Percentiles rank a stretch among this genome's conserved stretches.
Evolutionary conservation across 2,113 vertebrate genomes (phyloP).

Genomic region (Cephalopholis sonnerati): DNA sequence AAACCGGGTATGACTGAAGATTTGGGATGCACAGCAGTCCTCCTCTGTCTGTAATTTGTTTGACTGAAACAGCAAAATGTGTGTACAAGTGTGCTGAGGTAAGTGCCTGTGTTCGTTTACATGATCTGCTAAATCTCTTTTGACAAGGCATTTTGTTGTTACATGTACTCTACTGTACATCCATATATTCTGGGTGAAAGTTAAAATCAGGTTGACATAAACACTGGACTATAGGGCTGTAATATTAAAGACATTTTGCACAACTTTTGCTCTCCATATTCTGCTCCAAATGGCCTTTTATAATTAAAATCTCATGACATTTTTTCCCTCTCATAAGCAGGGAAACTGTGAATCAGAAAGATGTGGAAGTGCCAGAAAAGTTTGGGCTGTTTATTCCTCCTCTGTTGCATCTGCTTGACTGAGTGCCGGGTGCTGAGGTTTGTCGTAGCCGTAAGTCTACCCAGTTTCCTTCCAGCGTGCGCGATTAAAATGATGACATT

Average conservation of each 20-base stretch:
- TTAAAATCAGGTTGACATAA: constrained; percentile 1
- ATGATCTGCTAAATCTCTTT: not conserved
- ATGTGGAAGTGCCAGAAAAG: constrained; percentile 57
- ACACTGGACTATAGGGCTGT: not conserved
- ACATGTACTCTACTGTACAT: not conserved
- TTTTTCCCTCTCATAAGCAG: not conserved
- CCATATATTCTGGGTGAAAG: not conserved
- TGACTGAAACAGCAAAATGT: constrained; percentile 38
- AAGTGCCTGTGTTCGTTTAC: constrained; percentile 22
- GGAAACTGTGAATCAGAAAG: constrained; percentile 25
- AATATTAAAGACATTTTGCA: not conserved
- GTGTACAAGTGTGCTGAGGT: constrained; percentile 59
- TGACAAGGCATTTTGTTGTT: not conserved
- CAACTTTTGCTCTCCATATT: not conserved
- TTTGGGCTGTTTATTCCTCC: constrained; percentile 55
- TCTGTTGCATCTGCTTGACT: constrained; percentile 49
- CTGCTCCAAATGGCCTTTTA: not conserved
- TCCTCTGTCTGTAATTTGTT: constrained; percentile 4
- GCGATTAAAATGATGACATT: not conserved
- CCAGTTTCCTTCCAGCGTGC: not conserved
- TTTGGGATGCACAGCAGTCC: constrained; percentile 42
- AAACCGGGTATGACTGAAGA: constrained; percentile 38
- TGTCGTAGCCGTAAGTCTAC: constrained; percentile 75
- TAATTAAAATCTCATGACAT: not conserved
- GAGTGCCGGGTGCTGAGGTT: constrained; percentile 75